phyloP scores from a whole-genome alignment of 2,113 vertebrate species.

The Probosciger aterrimus region DNA sequence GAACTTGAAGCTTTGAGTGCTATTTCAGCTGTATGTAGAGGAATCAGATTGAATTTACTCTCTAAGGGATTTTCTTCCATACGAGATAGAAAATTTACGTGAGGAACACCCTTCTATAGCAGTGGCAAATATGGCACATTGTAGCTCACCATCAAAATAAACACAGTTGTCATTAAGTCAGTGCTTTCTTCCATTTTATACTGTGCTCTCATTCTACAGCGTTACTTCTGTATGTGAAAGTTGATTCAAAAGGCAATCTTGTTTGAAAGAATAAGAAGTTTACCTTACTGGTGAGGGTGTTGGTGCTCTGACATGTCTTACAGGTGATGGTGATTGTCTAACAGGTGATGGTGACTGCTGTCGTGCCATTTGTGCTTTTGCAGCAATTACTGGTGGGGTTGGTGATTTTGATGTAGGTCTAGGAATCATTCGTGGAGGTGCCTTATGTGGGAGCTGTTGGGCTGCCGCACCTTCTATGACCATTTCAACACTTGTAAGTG shows the following conservation, averaged over 20 bases:
- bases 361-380: constrained; percentile 83
- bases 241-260: background rate
- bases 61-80: background rate
- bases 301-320: constrained; percentile 92
- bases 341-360: constrained; percentile 96
- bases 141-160: background rate
- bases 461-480: constrained; percentile 79
- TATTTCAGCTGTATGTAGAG: background rate
- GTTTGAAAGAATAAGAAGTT: background rate
- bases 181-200: background rate
- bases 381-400: constrained; percentile 78
- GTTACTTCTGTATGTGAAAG: background rate
- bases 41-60: background rate
- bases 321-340: constrained; percentile 93
- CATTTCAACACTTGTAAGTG: constrained; percentile 87
- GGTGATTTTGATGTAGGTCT: constrained; percentile 92
- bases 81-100: background rate
- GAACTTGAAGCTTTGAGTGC: background rate
- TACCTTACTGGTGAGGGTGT: constrained; percentile 93
- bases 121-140: background rate
- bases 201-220: background rate
- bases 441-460: constrained; percentile 90
- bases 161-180: background rate
- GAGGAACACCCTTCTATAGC: fast-evolving
- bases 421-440: constrained; percentile 91